Evolutionary conservation across 1,140 invertebrate genomes (phyloP).

Genomic region (Heliconius melpomene): DNA sequence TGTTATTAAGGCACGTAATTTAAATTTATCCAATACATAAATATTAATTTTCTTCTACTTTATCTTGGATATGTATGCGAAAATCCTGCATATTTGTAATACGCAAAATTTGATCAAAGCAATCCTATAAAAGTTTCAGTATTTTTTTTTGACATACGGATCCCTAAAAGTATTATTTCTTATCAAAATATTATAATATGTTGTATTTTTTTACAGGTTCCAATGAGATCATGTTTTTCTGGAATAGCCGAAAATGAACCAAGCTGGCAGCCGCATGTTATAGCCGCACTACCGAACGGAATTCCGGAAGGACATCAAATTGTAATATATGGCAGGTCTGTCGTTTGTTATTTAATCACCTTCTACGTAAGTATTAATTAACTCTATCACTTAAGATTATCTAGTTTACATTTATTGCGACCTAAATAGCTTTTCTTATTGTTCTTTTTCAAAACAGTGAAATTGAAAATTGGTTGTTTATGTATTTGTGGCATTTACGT

Average conservation of each 20-base stretch:
- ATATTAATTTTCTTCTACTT: no score
- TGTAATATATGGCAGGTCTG: constrained; percentile 66
- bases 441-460: no score
- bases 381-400: background rate
- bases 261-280: constrained; percentile 57
- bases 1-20: constrained; percentile 49
- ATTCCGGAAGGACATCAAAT: constrained; percentile 67
- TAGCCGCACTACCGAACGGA: constrained; percentile 57
- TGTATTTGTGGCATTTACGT: no score
- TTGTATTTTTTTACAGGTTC: constrained; percentile 50
- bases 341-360: background rate
- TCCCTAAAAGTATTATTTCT: no score
- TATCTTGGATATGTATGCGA: no score
- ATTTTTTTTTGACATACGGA: no score
- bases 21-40: background rate
- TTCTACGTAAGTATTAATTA: background rate
- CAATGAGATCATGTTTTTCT: constrained; percentile 45
- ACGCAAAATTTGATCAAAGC: no score
- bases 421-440: background rate
- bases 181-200: background rate
- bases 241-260: constrained; percentile 49
- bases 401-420: background rate
- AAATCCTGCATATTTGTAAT: no score
- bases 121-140: no score
- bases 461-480: no score